Base-by-base conservation (phyloP, 2,113 vertebrate genomes). In the Archilochus colubris region DNA sequence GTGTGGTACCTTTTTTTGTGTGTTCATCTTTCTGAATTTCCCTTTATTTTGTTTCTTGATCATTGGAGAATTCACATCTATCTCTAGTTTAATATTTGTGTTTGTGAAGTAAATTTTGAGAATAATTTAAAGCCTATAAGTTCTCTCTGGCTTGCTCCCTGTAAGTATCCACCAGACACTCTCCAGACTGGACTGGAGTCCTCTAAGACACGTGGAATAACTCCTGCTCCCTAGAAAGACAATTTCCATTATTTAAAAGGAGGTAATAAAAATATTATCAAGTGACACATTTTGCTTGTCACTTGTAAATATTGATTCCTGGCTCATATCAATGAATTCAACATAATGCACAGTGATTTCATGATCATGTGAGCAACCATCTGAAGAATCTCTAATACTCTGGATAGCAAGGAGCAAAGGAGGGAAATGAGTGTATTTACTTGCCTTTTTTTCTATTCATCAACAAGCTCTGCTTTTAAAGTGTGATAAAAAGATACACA, bases 231-330 rank as follows among this genome's bases (percentile, higher is more conserved):
- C 12, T 74, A 7, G 73, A 12, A 92, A 80, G 91, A 89, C 67
- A 70, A 89, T 86, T 94, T 84, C 89, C 51, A 95, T 36, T 91
- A 81, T 91, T 93, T 89, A 77, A 91, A 80, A 89, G 80, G 82
- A 69, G 16, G 46, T 80, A 72, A 94, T 82, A 88, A 85, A 86
- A 94, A 87, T 0, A 88, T 89, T 87, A 77, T 82, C 72, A 70
- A 93, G 63, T 61, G 75, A 80, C 72, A 93, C 0, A 3, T 28
- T 94, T 88, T 94, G 89, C 89, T 51, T 85, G 80, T 27, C 55
- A 70, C 92, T 94, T 90, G 85, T 93, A 95, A 96, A 94, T 89
- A 95, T 74, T 96, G 51, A 91, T 89, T 95, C 76, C 72, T 95
- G 94, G 82, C 89, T 94, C 4, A 0, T 61, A 63, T 74, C 87